Conservation (phyloP, 2,797 vertebrate species). For the Cossypha caffra region DNA sequence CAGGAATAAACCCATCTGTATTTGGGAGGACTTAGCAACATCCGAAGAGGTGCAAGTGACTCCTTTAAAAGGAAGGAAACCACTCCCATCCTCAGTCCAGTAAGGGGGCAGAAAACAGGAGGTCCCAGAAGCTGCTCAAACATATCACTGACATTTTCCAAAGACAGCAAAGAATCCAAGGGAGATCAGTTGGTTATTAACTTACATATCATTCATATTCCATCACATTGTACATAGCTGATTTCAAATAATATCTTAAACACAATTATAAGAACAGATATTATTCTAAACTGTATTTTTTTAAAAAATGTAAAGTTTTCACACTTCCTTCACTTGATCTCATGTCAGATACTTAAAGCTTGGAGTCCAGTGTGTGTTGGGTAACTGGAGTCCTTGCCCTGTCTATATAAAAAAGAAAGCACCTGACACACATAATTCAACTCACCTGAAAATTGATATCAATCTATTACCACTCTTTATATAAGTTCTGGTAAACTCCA, state of each 20-base stretch:
- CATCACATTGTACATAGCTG: neutral
- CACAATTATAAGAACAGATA: neutral
- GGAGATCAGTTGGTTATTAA: neutral
- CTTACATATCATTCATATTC: neutral
- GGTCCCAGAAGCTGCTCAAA: neutral
- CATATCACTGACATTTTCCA: neutral
- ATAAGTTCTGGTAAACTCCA: neutral
- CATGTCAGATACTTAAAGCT: neutral
- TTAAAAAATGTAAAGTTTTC: neutral
- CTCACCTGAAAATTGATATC: neutral
- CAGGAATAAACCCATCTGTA: neutral
- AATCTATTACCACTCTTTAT: neutral
- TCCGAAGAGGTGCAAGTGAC: neutral
- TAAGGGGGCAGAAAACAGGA: neutral
- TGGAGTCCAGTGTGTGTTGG: neutral
- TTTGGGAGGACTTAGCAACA: neutral
- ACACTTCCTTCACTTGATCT: neutral
- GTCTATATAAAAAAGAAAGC: neutral
- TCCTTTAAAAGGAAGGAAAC: neutral
- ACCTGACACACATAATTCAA: neutral
- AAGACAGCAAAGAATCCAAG: neutral
- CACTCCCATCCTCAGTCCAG: rapidly evolving
- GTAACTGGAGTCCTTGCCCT: neutral
- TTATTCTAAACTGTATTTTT: neutral
- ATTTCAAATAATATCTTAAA: constrained; percentile 3